Percentiles rank a stretch among this genome's conserved stretches.
Conservation (phyloP, 2,113 vertebrate species). For the Rhombomys opimus region DNA sequence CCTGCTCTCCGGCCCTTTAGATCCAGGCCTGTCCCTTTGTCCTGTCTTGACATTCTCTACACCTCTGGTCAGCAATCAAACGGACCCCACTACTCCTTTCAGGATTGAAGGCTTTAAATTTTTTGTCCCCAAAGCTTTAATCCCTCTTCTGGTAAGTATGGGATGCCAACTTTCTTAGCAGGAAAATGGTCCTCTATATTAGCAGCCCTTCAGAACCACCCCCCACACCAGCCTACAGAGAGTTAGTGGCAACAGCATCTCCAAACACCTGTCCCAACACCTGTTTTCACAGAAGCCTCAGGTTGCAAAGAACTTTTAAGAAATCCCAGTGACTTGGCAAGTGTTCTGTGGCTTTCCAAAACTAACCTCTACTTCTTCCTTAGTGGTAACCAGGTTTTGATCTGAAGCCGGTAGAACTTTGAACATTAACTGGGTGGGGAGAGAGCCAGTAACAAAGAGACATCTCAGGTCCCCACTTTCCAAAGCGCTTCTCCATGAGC, state of each 20-base stretch:
- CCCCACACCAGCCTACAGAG: not conserved
- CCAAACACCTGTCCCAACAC: not conserved
- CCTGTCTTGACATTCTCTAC: not conserved
- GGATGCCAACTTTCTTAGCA: not conserved
- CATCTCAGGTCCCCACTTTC: not conserved
- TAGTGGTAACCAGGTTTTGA: not conserved
- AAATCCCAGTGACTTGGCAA: not conserved
- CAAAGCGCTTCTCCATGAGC: not conserved
- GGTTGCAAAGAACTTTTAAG: not conserved
- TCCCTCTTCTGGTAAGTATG: not conserved
- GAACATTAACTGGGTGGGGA: not conserved
- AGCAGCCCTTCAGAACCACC: not conserved
- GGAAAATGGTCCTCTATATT: not conserved
- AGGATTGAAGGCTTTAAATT: accelerated
- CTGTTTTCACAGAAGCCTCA: not conserved
- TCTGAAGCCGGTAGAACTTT: not conserved
- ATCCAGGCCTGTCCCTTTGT: not conserved
- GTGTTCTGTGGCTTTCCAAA: not conserved
- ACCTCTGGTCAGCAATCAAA: not conserved
- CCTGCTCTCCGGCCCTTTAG: not conserved
- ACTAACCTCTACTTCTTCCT: not conserved
- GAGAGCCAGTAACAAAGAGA: not conserved
- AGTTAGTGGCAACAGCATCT: not conserved
- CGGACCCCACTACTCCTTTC: not conserved
- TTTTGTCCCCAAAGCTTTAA: accelerated